Conservation (phyloP, 2,113 vertebrate species). For the Leucoraja erinaceus region DNA sequence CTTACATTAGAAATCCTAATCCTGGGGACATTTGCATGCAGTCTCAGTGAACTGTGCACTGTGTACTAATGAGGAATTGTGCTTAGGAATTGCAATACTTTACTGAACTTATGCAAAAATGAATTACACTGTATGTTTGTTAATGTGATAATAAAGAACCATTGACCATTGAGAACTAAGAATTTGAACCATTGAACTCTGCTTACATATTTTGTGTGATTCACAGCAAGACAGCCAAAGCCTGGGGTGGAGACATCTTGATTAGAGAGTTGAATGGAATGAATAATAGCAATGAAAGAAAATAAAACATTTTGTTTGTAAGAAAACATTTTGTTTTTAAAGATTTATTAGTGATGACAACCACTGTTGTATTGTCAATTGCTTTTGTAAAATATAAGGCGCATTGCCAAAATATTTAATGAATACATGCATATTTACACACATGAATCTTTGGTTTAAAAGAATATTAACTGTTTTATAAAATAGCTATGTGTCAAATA, state of each 20-base stretch:
- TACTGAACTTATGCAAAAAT: no score
- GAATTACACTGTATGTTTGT: no score
- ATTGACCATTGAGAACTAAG: no score
- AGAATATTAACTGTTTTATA: neutral
- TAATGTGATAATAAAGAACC: no score
- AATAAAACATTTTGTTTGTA: neutral
- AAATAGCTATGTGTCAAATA: neutral
- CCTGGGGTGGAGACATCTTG: neutral
- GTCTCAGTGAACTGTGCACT: no score
- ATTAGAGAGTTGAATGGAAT: neutral
- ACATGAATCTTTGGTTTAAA: neutral
- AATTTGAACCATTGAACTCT: neutral
- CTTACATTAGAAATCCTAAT: no score
- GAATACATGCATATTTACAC: neutral
- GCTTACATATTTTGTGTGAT: neutral
- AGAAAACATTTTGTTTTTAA: neutral
- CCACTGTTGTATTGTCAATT: neutral
- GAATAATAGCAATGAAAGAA: neutral
- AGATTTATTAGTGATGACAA: neutral
- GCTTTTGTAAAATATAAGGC: neutral
- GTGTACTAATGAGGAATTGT: no score
- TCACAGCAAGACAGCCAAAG: neutral
- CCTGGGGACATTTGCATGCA: no score
- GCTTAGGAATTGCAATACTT: no score
- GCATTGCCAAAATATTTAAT: neutral